phyloP scores from a whole-genome alignment of 2,113 vertebrate genomes.

The Ailurus styani region DNA sequence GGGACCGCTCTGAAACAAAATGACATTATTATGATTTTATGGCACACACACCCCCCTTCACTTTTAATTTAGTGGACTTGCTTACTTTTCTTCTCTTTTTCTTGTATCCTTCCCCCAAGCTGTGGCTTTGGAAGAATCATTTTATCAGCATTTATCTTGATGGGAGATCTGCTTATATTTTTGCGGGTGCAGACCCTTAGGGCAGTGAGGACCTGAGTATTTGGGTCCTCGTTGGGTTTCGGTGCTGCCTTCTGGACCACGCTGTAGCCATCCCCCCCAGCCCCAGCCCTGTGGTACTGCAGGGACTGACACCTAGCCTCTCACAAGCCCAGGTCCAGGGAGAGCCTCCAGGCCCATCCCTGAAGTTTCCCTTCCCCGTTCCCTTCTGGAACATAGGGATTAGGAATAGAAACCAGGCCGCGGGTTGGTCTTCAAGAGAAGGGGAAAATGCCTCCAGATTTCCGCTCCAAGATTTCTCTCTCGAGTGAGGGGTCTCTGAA shows the following conservation, averaged over 20 bases:
- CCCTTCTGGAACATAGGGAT: not conserved
- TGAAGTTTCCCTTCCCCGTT: not conserved
- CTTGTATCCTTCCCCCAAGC: not conserved
- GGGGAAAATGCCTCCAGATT: not conserved
- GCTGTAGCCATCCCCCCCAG: not conserved
- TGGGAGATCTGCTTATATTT: not conserved
- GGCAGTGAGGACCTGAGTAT: not conserved
- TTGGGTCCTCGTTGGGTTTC: not conserved
- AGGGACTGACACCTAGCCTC: not conserved
- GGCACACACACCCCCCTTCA: not conserved
- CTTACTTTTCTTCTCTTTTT: not conserved
- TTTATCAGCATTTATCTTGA: not conserved
- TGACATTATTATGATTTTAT: not conserved
- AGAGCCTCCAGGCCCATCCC: not conserved
- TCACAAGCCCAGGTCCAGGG: not conserved
- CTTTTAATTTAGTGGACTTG: not conserved
- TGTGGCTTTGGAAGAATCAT: not conserved
- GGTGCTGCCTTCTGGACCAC: not conserved
- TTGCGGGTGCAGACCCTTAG: not conserved
- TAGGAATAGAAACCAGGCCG: not conserved
- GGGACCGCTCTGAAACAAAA: not conserved
- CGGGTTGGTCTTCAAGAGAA: not conserved
- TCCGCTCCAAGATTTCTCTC: conserved; percentile 18
- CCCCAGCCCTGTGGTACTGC: not conserved
- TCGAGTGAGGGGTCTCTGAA: not conserved